phyloP scores from a whole-genome alignment of 2,888 invertebrate species.

The Lithophane socia region DNA sequence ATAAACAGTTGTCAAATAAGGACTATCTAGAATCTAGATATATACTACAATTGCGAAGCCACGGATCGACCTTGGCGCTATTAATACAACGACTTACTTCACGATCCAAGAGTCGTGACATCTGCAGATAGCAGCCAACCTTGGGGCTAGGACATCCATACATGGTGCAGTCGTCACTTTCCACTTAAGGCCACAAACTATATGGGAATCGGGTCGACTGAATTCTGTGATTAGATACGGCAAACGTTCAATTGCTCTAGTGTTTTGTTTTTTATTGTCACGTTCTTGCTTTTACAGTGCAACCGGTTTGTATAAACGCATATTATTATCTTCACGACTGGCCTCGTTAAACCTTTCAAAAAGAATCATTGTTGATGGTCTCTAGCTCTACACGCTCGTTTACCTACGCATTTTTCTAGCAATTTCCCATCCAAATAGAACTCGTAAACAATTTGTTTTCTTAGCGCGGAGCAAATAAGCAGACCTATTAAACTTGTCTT shows the following conservation, averaged over 20 bases:
- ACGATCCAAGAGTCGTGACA: conserved; percentile 75
- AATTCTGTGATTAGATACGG: conserved; percentile 57
- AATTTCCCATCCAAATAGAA: conserved; percentile 15
- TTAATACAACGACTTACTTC: conserved; percentile 79
- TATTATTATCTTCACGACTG: conserved; percentile 6
- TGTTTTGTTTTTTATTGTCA: conserved; percentile 40
- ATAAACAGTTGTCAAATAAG: conserved; percentile 63
- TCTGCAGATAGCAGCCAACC: conserved; percentile 73
- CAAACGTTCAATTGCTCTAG: conserved; percentile 24
- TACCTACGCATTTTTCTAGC: background rate
- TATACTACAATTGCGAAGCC: conserved; percentile 63
- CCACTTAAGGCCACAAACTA: conserved; percentile 55
- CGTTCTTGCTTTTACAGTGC: conserved; percentile 18
- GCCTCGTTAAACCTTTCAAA: background rate
- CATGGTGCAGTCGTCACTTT: conserved; percentile 68
- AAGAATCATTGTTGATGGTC: background rate
- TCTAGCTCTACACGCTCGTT: background rate
- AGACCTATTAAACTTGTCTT: conserved; percentile 28
- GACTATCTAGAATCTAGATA: conserved; percentile 64
- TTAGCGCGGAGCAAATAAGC: conserved; percentile 25
- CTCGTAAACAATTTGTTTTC: conserved; percentile 20
- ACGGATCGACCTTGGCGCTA: conserved; percentile 81
- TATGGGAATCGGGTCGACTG: conserved; percentile 61
- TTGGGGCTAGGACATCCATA: conserved; percentile 73
- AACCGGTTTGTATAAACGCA: background rate